Conservation (phyloP, 2,888 invertebrate genomes). For the Epinotia ramella region DNA sequence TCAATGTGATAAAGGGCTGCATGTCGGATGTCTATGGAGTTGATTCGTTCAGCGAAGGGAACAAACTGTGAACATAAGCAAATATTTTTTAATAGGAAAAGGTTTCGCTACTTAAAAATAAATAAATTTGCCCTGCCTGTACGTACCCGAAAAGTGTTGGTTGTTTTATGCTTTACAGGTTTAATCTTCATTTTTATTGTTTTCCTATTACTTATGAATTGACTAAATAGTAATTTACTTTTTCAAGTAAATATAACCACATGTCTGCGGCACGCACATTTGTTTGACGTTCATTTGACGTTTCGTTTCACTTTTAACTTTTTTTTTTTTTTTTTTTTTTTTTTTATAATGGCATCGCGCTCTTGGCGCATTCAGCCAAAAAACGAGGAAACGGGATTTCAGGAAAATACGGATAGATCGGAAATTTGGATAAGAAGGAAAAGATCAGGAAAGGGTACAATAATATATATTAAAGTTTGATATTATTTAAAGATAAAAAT, state of each 20-base stretch:
- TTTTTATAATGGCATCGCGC: no score
- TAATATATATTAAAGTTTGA: no score
- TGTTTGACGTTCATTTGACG: constrained; percentile 24
- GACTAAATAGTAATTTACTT: constrained; percentile 32
- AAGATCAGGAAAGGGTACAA: no score
- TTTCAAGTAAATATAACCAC: constrained; percentile 54
- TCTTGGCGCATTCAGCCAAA: no score
- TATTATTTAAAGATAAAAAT: no score
- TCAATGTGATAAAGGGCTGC: constrained; percentile 94
- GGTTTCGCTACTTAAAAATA: constrained; percentile 40
- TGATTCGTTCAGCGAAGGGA: constrained; percentile 94
- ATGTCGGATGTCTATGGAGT: constrained; percentile 91
- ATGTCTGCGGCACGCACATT: constrained; percentile 44
- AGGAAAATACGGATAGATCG: no score
- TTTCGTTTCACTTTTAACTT: not conserved
- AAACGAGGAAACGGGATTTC: no score
- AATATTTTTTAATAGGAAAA: constrained; percentile 40
- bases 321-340: no score
- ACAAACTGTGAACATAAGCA: constrained; percentile 87
- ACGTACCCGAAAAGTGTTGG: constrained; percentile 91
- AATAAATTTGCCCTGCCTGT: constrained; percentile 35
- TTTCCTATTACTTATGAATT: constrained; percentile 29
- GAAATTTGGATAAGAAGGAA: no score
- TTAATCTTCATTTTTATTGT: constrained; percentile 87
- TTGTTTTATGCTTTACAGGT: constrained; percentile 89